A percentile compares a stretch with the other conserved stretches of the same genome.
phyloP scores from a whole-genome alignment of 2,888 invertebrate genomes.

The Capitulum mitella region DNA sequence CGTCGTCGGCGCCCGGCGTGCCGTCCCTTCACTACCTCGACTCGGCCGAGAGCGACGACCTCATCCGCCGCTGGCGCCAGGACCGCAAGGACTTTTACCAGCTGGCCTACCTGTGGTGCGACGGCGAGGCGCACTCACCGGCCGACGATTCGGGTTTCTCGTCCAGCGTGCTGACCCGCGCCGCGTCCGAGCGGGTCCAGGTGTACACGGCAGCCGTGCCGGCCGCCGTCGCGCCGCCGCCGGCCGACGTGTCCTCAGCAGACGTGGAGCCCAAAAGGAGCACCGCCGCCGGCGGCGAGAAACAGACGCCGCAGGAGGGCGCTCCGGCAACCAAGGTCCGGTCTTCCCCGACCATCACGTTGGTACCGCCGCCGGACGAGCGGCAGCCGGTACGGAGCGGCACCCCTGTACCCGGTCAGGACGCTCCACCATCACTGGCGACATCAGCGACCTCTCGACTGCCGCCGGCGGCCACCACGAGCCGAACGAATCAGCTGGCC shows the following conservation, averaged over 20 bases:
- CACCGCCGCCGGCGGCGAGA: no score
- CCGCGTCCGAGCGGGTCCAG: background rate
- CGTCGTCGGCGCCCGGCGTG: background rate
- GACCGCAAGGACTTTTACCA: conserved; percentile 13
- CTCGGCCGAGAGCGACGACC: conserved; percentile 7
- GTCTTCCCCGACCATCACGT: no score
- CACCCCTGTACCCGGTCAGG: no score
- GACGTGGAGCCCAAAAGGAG: no score
- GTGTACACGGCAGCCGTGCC: background rate
- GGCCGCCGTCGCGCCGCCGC: background rate
- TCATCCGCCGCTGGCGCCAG: conserved; percentile 11
- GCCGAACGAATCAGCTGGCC: no score
- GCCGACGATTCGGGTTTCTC: conserved; percentile 12
- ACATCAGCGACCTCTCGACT: no score
- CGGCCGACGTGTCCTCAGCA: background rate
- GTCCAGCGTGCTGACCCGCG: conserved; percentile 15
- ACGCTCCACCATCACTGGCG: no score
- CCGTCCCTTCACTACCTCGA: background rate
- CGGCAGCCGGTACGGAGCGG: no score
- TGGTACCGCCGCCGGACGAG: no score
- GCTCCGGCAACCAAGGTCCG: no score
- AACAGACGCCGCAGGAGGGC: no score
- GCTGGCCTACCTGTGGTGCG: conserved; percentile 11
- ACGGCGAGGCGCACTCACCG: background rate
- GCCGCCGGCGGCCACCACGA: no score